phyloP scores from a whole-genome alignment of 2,888 invertebrate genomes.

The Acleris holmiana region DNA sequence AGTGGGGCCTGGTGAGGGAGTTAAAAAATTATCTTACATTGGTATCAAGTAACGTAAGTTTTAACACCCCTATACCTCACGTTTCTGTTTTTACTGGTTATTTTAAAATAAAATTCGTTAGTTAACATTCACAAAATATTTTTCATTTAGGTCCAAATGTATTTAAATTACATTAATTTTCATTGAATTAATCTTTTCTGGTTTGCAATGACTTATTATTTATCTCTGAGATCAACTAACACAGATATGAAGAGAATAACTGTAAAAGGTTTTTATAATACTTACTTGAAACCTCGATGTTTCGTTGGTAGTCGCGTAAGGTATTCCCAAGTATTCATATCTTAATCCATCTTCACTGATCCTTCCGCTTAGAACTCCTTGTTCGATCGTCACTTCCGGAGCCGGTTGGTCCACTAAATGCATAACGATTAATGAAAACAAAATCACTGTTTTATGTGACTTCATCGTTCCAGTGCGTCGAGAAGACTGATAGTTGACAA shows the following conservation, averaged over 20 bases:
- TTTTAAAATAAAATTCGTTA: too few relatives aligned
- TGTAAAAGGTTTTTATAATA: not conserved
- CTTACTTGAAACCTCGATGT: constrained; percentile 55
- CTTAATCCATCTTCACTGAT: constrained; percentile 66
- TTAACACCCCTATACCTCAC: too few relatives aligned
- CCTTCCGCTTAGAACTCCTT: constrained; percentile 72
- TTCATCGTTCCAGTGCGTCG: constrained; percentile 48
- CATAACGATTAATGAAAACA: constrained; percentile 68
- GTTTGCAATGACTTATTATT: too few relatives aligned
- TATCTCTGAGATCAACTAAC: too few relatives aligned
- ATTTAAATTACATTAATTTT: too few relatives aligned
- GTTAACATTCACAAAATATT: too few relatives aligned
- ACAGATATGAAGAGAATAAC: too few relatives aligned
- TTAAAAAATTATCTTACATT: not conserved
- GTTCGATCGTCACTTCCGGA: constrained; percentile 67
- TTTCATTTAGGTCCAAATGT: too few relatives aligned
- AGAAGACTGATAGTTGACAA: constrained; percentile 1
- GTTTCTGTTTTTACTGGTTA: too few relatives aligned
- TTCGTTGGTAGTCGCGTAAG: constrained; percentile 67
- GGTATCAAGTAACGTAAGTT: not conserved
- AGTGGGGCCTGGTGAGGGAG: constrained; percentile 59
- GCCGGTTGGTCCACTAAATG: constrained; percentile 74
- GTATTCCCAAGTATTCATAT: constrained; percentile 74
- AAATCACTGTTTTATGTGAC: constrained; percentile 58
- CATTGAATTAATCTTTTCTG: too few relatives aligned